phyloP scores from a whole-genome alignment of 1,140 invertebrate species.

The Drosophila parabipectinata region DNA sequence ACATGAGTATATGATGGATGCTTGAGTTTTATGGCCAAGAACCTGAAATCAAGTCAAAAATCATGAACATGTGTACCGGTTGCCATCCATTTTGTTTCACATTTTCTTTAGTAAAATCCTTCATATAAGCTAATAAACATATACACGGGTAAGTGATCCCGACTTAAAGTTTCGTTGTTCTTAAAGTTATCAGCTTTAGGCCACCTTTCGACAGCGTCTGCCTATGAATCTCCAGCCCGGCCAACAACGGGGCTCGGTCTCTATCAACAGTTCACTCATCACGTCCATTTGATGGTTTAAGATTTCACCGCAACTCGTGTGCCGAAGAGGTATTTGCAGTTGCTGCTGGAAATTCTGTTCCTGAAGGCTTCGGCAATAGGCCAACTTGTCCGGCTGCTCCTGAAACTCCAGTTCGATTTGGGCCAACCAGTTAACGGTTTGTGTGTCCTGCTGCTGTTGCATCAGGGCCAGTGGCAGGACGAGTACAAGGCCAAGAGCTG shows the following conservation, averaged over 20 bases:
- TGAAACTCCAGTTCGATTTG: slow-evolving; percentile 34
- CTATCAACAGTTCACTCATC: slow-evolving; percentile 54
- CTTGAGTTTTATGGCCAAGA: slow-evolving; percentile 42
- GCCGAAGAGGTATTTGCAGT: neutral
- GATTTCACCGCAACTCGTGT: slow-evolving; percentile 27
- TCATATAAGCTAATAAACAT: neutral
- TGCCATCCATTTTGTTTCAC: slow-evolving; percentile 18
- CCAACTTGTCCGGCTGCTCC: slow-evolving; percentile 38
- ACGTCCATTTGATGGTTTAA: slow-evolving; percentile 29
- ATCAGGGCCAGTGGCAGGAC: slow-evolving; percentile 15
- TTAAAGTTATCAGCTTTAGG: neutral
- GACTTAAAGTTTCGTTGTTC: neutral
- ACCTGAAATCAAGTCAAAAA: slow-evolving; percentile 26
- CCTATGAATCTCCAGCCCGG: slow-evolving; percentile 43
- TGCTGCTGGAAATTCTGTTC: slow-evolving; percentile 8
- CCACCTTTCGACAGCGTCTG: slow-evolving; percentile 46
- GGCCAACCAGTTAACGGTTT: slow-evolving; percentile 5
- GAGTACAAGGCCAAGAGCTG: slow-evolving; percentile 3
- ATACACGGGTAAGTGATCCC: neutral
- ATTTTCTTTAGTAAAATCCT: neutral
- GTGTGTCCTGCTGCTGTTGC: slow-evolving; percentile 6
- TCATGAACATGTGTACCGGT: slow-evolving; percentile 11
- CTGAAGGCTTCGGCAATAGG: slow-evolving; percentile 52
- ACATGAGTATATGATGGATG: slow-evolving; percentile 47
- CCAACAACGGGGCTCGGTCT: slow-evolving; percentile 34